phyloP scores from a whole-genome alignment of 2,113 vertebrate genomes.

The Connochaetes taurinus region DNA sequence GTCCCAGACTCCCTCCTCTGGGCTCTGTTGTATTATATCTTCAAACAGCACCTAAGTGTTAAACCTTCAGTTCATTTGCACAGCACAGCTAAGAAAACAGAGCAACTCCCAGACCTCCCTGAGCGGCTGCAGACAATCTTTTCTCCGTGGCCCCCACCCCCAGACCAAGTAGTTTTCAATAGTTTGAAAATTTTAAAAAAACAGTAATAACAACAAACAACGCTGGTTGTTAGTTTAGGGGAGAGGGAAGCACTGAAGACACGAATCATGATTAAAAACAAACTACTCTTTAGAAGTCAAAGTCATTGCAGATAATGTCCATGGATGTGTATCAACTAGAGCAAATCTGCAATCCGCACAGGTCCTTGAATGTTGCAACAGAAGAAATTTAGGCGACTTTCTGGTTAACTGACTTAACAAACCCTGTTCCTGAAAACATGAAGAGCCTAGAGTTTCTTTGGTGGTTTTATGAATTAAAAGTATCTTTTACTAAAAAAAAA shows the following conservation, averaged over 20 bases:
- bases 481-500: not conserved
- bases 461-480: not conserved
- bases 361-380: not conserved
- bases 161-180: not conserved
- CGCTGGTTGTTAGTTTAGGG: not conserved
- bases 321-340: not conserved
- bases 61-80: conserved; percentile 65
- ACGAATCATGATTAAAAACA: not conserved
- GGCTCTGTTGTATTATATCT: not conserved
- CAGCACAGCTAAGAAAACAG: conserved; percentile 60
- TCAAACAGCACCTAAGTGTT: conserved; percentile 57
- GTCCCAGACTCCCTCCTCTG: not conserved
- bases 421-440: not conserved
- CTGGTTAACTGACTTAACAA: not conserved
- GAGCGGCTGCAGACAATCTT: not conserved
- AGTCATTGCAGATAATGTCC: not conserved
- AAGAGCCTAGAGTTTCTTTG: not conserved
- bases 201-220: not conserved
- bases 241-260: not conserved
- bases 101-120: conserved; percentile 29
- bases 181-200: not conserved
- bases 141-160: not conserved
- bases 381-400: not conserved
- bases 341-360: not conserved
- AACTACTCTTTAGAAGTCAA: not conserved